These are phyloP conservation scores for Brachypteracias leptosomus DNA, from an alignment of 2,113 vertebrate species.

Conservation along the genomic window DNA sequence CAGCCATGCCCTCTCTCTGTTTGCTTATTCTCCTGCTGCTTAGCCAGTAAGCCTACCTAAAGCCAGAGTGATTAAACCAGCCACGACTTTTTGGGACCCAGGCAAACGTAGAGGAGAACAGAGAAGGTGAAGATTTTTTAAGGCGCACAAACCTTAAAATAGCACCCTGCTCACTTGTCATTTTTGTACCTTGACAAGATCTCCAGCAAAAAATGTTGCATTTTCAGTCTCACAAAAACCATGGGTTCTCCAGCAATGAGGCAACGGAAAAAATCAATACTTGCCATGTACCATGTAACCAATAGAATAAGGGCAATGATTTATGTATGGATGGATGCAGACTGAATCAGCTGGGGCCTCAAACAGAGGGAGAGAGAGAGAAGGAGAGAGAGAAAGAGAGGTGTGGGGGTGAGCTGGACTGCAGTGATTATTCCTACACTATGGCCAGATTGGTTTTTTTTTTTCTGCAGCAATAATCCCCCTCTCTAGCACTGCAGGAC, in stretches of 20 bases:
- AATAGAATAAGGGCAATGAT: slow-evolving; percentile 98
- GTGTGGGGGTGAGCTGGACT: slow-evolving; percentile 72
- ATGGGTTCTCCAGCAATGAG: slow-evolving; percentile 91
- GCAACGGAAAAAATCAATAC: slow-evolving; percentile 92
- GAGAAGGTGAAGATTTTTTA: slow-evolving; percentile 5
- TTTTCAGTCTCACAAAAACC: slow-evolving; percentile 82
- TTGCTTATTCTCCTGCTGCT: slow-evolving; percentile 4
- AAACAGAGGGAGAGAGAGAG: slow-evolving; percentile 74
- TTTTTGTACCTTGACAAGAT: slow-evolving; percentile 63
- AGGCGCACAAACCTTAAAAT: background rate
- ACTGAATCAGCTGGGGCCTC: slow-evolving; percentile 90
- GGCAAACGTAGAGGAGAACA: background rate
- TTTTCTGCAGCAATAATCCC: slow-evolving; percentile 78
- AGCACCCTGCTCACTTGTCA: slow-evolving; percentile 13
- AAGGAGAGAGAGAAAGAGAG: slow-evolving; percentile 62
- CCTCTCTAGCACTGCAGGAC: slow-evolving; percentile 74
- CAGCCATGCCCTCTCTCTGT: background rate
- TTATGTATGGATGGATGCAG: slow-evolving; percentile 94
- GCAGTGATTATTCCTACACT: slow-evolving; percentile 78
- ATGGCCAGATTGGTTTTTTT: slow-evolving; percentile 73
- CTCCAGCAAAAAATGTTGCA: slow-evolving; percentile 51
- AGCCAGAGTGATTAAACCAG: slow-evolving; percentile 31
- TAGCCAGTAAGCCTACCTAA: slow-evolving; percentile 10
- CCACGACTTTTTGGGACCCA: slow-evolving; percentile 16
- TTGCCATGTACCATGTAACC: slow-evolving; percentile 96